A percentile compares a stretch with the other conserved stretches of the same genome.
phyloP scores from a whole-genome alignment of 2,113 vertebrate genomes.

The Brachypteracias leptosomus region DNA sequence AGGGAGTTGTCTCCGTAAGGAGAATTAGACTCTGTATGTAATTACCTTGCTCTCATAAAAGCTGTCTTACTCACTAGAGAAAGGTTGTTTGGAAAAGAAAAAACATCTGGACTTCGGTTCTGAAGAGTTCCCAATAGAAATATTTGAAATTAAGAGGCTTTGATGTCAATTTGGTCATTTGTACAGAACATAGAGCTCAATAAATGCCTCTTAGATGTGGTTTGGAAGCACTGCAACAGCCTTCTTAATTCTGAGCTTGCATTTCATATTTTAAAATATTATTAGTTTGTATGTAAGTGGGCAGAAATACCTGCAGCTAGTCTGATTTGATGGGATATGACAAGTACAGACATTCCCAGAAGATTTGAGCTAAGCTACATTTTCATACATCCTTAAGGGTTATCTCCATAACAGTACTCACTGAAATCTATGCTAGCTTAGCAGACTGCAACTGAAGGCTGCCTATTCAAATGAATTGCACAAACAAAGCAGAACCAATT shows the following conservation, averaged over 20 bases:
- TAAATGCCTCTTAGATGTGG: conserved; percentile 37
- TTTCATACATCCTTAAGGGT: conserved; percentile 49
- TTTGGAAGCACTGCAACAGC: neutral
- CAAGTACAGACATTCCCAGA: conserved; percentile 46
- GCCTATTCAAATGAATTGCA: conserved; percentile 38
- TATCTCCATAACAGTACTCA: neutral
- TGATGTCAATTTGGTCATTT: neutral
- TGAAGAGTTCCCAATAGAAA: conserved; percentile 49
- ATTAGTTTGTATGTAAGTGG: conserved; percentile 28
- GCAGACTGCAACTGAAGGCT: neutral
- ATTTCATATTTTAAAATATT: conserved; percentile 4
- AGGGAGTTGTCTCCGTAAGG: neutral
- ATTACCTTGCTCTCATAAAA: conserved; percentile 42
- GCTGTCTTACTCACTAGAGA: conserved; percentile 25
- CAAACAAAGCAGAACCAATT: conserved; percentile 13
- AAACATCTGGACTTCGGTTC: conserved; percentile 56
- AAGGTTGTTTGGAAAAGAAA: conserved; percentile 54
- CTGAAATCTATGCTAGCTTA: conserved; percentile 38
- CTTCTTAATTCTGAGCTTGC: conserved; percentile 25
- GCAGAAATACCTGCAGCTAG: conserved; percentile 43
- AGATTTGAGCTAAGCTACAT: conserved; percentile 47
- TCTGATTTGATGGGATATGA: conserved; percentile 53
- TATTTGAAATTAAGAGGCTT: conserved; percentile 10
- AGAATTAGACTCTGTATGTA: conserved; percentile 1
- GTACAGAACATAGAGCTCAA: conserved; percentile 1